Base-by-base conservation (phyloP, 2,888 invertebrate species). In the Tachina grossa region DNA sequence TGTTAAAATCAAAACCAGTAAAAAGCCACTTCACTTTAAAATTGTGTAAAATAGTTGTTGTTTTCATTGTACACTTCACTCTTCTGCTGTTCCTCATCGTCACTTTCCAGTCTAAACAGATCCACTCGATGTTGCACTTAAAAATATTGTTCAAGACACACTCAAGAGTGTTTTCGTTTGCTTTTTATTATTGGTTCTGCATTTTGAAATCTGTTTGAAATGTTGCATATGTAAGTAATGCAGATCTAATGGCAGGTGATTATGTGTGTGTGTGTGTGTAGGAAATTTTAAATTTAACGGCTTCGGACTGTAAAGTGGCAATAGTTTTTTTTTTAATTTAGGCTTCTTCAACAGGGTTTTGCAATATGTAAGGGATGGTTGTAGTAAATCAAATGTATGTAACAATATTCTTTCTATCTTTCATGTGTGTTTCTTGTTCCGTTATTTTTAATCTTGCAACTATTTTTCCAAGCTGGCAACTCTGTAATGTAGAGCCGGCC, bases 11-110 rank as follows among this genome's bases (percentile, higher is more conserved):
- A 79, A 69, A 31, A 75, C 75, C 79, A 69, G 55, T 65, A 79
- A 79, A 84, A 78, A 79, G 83, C 69, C 83, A 84, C 74, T 84
- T 79, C 75, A 75, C 6, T n/a, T 63, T 65, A 69, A 63, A 79
- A 57, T 79, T 69, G 75, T 75, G 61, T 63, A 63, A 74, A 75
- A 77, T 72, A 72, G 1, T 59, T 83, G 77, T 49, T 66, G 39
- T 45, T 61, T 76, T 53, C 2, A 31, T 0, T 83, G 39, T 41
- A 39, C 51, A 11, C 49, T 43, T 31, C 31, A 10, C 19, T 19
- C 9, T 41, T 41, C 2, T 4, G 74, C 43, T n/a, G 47, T 0
- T n/a, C 4, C 66, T 59, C 66, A 19, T 61, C 61, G 19, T 41
- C 43, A 49, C n/a, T 41, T 68, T 22, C 59, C 19, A 13, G 11